Conservation (phyloP, 2,888 invertebrate species). For the Clistopyga incitator region DNA sequence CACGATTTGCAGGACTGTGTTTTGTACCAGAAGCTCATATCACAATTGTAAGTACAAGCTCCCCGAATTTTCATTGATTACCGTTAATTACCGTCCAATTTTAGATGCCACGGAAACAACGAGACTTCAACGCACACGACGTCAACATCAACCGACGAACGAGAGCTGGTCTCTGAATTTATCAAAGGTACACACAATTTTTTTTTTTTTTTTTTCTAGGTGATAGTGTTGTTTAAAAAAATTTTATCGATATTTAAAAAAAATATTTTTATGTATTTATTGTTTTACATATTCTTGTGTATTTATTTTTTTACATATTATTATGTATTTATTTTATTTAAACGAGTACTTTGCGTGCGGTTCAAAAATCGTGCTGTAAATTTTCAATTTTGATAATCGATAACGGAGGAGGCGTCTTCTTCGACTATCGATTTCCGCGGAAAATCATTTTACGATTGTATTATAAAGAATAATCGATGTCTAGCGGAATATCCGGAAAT, state of each 20-base stretch:
- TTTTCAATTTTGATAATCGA: too few species aligned
- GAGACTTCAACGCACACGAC: background rate
- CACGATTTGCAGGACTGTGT: constrained; percentile 73
- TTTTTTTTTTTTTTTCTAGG: too few species aligned
- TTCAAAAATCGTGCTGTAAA: too few species aligned
- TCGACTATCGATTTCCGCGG: too few species aligned
- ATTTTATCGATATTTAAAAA: too few species aligned
- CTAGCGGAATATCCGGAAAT: constrained; percentile 85
- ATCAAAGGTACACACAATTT: constrained; percentile 67
- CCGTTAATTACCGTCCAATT: background rate
- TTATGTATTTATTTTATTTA: too few species aligned
- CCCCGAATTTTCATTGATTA: background rate
- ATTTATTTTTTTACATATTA: too few species aligned
- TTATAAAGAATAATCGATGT: background rate
- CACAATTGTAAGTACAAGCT: constrained; percentile 71
- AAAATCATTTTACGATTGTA: constrained; percentile 22
- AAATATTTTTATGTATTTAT: too few species aligned
- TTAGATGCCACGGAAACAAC: constrained; percentile 40
- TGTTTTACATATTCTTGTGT: too few species aligned
- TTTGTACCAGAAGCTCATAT: constrained; percentile 76
- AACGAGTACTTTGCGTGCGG: too few species aligned
- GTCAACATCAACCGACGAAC: background rate
- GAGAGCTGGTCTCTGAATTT: constrained; percentile 64
- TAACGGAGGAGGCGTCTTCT: too few species aligned
- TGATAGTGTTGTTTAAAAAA: too few species aligned